Evolutionary conservation across 2,888 invertebrate species (phyloP).

Genomic region (Melinaea menophilus): DNA sequence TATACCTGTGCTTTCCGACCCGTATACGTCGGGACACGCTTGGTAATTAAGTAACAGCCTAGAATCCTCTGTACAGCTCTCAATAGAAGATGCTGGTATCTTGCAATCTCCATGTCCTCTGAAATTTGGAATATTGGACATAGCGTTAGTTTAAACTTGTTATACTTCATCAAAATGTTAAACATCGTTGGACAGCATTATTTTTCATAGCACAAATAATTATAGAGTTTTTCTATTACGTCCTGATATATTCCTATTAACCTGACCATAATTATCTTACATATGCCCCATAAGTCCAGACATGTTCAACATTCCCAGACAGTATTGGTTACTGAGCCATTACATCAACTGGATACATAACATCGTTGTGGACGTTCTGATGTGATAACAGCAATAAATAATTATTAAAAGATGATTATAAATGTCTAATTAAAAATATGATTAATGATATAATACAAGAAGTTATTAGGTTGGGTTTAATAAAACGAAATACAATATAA

Average conservation of each 20-base stretch:
- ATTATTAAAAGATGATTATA: no score
- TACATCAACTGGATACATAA: neutral
- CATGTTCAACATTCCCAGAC: neutral
- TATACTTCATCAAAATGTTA: no score
- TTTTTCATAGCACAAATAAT: neutral
- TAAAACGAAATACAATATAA: no score
- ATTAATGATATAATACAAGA: no score
- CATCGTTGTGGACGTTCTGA: neutral
- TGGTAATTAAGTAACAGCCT: constrained; percentile 93
- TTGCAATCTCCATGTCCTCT: constrained; percentile 93
- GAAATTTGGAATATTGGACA: constrained; percentile 31
- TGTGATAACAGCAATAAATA: neutral
- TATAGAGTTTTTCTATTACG: neutral
- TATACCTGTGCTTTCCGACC: constrained; percentile 92
- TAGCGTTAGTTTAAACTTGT: neutral
- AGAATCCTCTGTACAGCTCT: constrained; percentile 96
- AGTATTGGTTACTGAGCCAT: neutral
- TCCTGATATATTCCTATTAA: neutral
- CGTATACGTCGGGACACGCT: constrained; percentile 94
- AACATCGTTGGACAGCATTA: neutral
- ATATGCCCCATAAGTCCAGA: neutral
- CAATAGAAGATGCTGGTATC: constrained; percentile 93
- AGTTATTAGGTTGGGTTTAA: no score
- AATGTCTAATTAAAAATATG: no score
- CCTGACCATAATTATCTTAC: neutral